Evolutionary conservation across 2,797 vertebrate species (phyloP).

Genomic region (Rousettus madagascariensis): DNA sequence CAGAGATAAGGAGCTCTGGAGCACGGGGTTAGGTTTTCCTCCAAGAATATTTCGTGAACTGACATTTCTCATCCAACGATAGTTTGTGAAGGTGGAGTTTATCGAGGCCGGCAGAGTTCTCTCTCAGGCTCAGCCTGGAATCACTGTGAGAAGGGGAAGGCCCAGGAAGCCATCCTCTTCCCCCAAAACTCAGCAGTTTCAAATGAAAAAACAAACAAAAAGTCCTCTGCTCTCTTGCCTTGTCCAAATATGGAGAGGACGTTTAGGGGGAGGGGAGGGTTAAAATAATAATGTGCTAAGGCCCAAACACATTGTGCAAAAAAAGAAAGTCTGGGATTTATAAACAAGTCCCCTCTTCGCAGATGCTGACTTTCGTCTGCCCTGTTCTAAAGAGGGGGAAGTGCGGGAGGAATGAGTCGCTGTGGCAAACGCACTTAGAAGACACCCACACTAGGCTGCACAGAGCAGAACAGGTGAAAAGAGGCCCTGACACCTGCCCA

Average conservation of each 20-base stretch:
- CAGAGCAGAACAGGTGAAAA: neutral
- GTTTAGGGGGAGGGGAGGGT: neutral
- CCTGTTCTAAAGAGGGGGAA: neutral
- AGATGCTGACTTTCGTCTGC: neutral
- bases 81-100: neutral
- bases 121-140: neutral
- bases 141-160: accelerated
- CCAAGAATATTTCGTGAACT: neutral
- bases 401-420: accelerated
- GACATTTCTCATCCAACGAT: neutral
- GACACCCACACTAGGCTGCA: accelerated
- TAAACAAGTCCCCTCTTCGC: conserved; percentile 1
- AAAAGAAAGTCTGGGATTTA: neutral
- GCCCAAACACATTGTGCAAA: neutral
- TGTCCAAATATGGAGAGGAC: conserved; percentile 35
- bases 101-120: too few relatives aligned
- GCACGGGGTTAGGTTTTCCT: neutral
- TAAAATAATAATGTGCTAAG: conserved; percentile 46
- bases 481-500: accelerated
- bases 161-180: neutral
- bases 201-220: neutral
- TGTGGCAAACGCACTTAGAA: accelerated
- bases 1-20: neutral
- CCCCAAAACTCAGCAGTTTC: neutral
- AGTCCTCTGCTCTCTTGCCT: neutral